A percentile compares a stretch with the other conserved stretches of the same genome.
phyloP scores from a whole-genome alignment of 1,140 invertebrate species.

The Berghia stephanieae region DNA sequence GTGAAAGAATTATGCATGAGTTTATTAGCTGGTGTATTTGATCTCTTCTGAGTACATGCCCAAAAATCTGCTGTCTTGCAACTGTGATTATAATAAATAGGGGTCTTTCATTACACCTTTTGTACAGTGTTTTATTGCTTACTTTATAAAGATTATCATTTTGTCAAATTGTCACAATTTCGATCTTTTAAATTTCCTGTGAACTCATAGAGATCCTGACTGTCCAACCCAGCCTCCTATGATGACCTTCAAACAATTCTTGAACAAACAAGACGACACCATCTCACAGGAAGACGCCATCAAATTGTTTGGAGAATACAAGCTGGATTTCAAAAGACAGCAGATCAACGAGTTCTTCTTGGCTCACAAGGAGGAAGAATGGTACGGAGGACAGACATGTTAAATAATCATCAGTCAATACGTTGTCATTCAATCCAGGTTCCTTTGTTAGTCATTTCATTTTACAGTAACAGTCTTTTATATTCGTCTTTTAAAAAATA shows the following conservation, averaged over 20 bases:
- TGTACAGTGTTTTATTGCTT: background rate
- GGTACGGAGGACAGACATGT: too few species aligned
- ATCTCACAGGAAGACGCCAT: constrained; percentile 97
- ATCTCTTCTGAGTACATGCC: too few species aligned
- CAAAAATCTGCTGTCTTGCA: too few species aligned
- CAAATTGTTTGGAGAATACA: constrained; percentile 98
- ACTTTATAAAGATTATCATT: background rate
- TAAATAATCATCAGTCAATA: too few species aligned
- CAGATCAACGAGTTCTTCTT: constrained; percentile 99
- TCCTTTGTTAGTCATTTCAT: too few species aligned
- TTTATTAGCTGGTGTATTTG: background rate
- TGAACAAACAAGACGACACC: constrained; percentile 94
- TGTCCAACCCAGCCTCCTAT: constrained; percentile 80
- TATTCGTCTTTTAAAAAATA: too few species aligned
- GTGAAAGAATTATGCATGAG: background rate
- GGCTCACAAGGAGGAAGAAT: constrained; percentile 99
- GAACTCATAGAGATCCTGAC: constrained; percentile 49
- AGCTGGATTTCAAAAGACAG: constrained; percentile 93
- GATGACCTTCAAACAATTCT: constrained; percentile 97
- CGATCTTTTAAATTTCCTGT: background rate
- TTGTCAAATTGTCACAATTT: background rate
- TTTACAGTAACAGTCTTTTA: too few species aligned
- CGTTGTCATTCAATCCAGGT: too few species aligned
- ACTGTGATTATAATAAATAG: background rate
- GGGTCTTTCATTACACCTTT: too few species aligned